phyloP scores from a whole-genome alignment of 1,140 invertebrate species.

The Lepidurus packardi region DNA sequence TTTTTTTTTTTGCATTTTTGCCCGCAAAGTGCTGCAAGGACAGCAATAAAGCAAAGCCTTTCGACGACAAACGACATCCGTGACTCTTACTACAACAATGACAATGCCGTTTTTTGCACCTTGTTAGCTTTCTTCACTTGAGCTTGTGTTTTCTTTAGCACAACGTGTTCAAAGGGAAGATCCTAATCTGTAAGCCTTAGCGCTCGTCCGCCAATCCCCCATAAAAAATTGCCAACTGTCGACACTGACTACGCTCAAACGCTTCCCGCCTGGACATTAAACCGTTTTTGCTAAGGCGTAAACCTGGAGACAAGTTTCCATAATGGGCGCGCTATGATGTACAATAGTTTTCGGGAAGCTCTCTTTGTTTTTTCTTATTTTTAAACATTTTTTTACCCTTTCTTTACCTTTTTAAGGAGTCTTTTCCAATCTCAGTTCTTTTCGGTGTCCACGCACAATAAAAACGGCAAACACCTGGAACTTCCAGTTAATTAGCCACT shows the following conservation, averaged over 20 bases:
- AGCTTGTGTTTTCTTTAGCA: conserved; percentile 4
- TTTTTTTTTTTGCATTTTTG: too few species aligned
- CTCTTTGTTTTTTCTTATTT: too few species aligned
- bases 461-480: neutral
- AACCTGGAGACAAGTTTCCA: neutral
- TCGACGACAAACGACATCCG: neutral
- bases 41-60: too few species aligned
- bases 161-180: neutral
- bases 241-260: conserved; percentile 8
- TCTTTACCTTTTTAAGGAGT: neutral
- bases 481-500: neutral
- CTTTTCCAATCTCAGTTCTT: neutral
- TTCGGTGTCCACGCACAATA: neutral
- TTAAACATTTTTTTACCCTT: neutral
- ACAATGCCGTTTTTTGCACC: neutral
- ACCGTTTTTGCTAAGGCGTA: neutral
- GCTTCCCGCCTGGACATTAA: neutral
- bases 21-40: too few species aligned
- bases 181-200: conserved; percentile 1
- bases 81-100: neutral
- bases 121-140: conserved; percentile 13
- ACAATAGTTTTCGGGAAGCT: too few species aligned
- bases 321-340: too few species aligned
- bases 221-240: conserved; percentile 11
- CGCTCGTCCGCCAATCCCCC: neutral